phyloP scores from a whole-genome alignment of 2,888 invertebrate species.

The Eupsilia transversa region DNA sequence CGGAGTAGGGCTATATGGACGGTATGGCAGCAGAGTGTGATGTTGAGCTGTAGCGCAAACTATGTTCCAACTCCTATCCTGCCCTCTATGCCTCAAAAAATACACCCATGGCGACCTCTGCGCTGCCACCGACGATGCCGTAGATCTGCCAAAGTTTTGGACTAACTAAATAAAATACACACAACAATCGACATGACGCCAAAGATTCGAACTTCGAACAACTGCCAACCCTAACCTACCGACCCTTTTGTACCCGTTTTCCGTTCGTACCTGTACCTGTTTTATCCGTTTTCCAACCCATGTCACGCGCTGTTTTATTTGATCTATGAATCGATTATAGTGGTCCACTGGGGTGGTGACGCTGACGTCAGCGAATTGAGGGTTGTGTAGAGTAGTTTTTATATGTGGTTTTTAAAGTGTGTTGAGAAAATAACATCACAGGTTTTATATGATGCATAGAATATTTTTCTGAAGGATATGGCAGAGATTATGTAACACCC shows the following conservation, averaged over 20 bases:
- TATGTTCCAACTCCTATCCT: too few relatives aligned
- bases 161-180: too few relatives aligned
- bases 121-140: too few relatives aligned
- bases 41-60: too few relatives aligned
- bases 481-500: too few relatives aligned
- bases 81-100: too few relatives aligned
- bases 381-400: conserved; percentile 6
- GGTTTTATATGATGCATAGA: not conserved
- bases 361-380: conserved; percentile 28
- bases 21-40: too few relatives aligned
- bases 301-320: conserved; percentile 57
- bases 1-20: too few relatives aligned
- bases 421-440: not conserved
- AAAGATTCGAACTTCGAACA: not conserved
- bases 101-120: too few relatives aligned
- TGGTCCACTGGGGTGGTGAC: conserved; percentile 30
- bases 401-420: not conserved
- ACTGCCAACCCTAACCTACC: conserved; percentile 47
- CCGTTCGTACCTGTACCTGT: not conserved
- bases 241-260: conserved; percentile 25
- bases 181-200: too few relatives aligned
- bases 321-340: conserved; percentile 59
- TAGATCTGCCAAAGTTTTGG: too few relatives aligned
- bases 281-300: conserved; percentile 25
- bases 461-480: too few relatives aligned